phyloP scores from a whole-genome alignment of 2,113 vertebrate genomes.

The Oxyruncus cristatus region DNA sequence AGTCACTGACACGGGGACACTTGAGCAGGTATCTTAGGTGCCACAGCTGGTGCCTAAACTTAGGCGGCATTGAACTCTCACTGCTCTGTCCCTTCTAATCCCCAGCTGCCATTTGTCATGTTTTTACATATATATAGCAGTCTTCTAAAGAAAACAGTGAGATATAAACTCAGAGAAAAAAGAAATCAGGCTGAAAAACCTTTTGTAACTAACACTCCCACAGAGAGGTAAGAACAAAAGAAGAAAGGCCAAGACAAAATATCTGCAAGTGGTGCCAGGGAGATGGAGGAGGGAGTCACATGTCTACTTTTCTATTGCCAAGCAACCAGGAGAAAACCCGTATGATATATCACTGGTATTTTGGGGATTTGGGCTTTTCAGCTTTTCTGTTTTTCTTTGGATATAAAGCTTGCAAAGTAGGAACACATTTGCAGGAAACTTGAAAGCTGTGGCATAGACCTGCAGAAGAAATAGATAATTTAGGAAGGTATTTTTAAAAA shows the following conservation, averaged over 20 bases:
- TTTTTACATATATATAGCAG: background rate
- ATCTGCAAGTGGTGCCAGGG: background rate
- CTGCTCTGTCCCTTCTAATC: background rate
- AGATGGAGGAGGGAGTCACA: slow-evolving; percentile 35
- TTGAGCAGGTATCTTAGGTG: background rate
- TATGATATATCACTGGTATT: background rate
- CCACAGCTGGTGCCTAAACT: background rate
- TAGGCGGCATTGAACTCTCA: background rate
- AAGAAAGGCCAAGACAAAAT: slow-evolving; percentile 39
- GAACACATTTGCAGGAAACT: background rate
- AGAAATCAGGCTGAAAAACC: background rate
- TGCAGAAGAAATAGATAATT: background rate
- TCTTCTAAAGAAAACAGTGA: background rate
- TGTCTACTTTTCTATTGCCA: slow-evolving; percentile 39
- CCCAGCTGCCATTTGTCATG: background rate
- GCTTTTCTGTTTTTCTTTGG: background rate
- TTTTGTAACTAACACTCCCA: slow-evolving; percentile 20
- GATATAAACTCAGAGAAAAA: background rate
- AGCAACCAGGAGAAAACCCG: background rate
- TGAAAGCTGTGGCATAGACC: background rate
- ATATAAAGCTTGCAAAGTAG: background rate
- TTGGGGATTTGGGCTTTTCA: background rate
- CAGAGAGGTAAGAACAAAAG: slow-evolving; percentile 50
- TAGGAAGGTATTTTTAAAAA: background rate
- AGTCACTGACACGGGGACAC: background rate